Conservation (phyloP, 2,113 vertebrate genomes). For the Rhineura floridana region DNA sequence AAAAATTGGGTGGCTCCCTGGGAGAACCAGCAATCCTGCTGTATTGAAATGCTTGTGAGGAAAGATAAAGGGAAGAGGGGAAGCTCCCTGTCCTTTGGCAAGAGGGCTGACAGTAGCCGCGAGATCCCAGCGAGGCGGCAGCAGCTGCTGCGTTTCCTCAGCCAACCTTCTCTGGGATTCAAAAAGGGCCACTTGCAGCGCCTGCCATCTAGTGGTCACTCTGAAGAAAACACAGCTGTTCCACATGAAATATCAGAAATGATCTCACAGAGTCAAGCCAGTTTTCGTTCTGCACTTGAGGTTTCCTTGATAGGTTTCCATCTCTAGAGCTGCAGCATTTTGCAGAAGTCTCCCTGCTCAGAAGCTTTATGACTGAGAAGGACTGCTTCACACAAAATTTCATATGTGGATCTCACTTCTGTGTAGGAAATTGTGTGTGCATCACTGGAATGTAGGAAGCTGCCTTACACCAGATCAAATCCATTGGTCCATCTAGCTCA, state of each 20-base stretch:
- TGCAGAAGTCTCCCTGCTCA: too few relatives aligned
- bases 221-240: not conserved
- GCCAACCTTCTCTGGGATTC: not conserved
- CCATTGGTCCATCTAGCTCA: too few relatives aligned
- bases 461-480: too few relatives aligned
- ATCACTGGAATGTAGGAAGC: too few relatives aligned
- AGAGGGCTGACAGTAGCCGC: not conserved
- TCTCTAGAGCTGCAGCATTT: too few relatives aligned
- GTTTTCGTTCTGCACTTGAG: too few relatives aligned
- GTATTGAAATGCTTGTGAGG: not conserved
- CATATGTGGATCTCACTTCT: not conserved
- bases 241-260: too few relatives aligned
- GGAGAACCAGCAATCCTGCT: not conserved
- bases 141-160: not conserved
- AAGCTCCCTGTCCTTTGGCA: not conserved
- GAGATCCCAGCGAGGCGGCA: not conserved
- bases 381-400: not conserved
- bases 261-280: too few relatives aligned
- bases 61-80: not conserved
- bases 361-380: not conserved
- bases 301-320: too few relatives aligned
- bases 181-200: conserved; percentile 29
- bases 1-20: not conserved
- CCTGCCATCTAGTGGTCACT: conserved; percentile 63
- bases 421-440: not conserved